Base-by-base conservation (phyloP, 2,888 invertebrate species). In the Clusia tigrina region DNA sequence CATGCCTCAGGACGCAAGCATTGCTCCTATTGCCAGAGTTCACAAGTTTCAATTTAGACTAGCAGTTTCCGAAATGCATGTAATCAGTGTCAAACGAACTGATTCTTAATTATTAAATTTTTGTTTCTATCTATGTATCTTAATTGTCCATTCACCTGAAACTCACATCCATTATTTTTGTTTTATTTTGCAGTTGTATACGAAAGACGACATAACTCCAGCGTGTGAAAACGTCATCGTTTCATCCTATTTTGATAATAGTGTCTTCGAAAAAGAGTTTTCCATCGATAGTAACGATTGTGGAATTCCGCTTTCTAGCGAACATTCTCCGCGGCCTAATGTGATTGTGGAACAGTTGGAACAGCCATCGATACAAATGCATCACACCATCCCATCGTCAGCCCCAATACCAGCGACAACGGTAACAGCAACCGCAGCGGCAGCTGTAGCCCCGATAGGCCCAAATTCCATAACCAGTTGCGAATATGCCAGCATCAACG, bases 261-360 rank as follows among this genome's bases (percentile, higher is more conserved):
- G n/a, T 17, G 42, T 15, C 6, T 42, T 6, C 3, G 42, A 42
- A 42, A 17, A 32, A 9, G 32, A 32, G 12, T 32, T 32, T 32
- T 32, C 42, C 42, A 15, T 6, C 42, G 42, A 42, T 42, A 23
- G 32, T 18, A 58, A 32, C 26, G 17, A 63, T 42, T 20, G 15
- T n/a, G 20, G 24, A 18, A 57, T 63, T 52, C 58, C 66, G n/a
- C n/a, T n/a, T n/a, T n/a, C n/a, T n/a, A n/a, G n/a, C n/a, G n/a
- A n/a, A 58, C 23, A 48, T 22, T 52, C 57, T 20, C 58, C 55
- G 58, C 69, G 69, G 62, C 71, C 75, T 69, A 76, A 77, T 66
- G 73, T 77, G 18, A 73, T 77, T 60, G 77, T 78, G 6, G 76
- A 78, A 53, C 74, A 72, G 54, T 62, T 76, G 54, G 69, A 67